Evolutionary conservation across 2,113 vertebrate species (phyloP), one percentile per base, ranked within the genome.

Genomic region (Nothobranchius kuhntae): DNA sequence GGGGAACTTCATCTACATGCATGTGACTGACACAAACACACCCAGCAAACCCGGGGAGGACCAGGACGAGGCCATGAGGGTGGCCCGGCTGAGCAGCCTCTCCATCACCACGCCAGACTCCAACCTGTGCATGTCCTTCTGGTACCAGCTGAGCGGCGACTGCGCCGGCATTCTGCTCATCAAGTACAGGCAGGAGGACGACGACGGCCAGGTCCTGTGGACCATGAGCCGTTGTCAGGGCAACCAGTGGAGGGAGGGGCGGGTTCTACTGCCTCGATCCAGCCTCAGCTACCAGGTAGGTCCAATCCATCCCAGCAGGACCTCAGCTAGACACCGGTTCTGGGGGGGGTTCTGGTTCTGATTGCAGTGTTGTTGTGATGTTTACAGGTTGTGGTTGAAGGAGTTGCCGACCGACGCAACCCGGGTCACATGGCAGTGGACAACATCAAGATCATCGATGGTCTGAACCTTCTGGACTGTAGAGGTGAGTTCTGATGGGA

Each of bases 101-200:
- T 75, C 93, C 44, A 90, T 98, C 58, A 92, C 89, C 7, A 91
- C 93, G 0, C 89, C 92, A 30, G 93, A 91, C 69, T 82, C 91
- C 0, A 92, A 94, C 45, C 93, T 96, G 76, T 99, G 97, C 86
- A 92, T 99, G 93, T 96, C 96, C 2, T 99, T 99, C 92, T 98
- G 97, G 96, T 99, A 98, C 60, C 95, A 95, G 83, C 94, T 96
- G 92, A 87, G 88, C 0, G 94, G 94, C 0, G 90, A 93, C 0
- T 94, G 94, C 0, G 90, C 91, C 0, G 95, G 94, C 48, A 91
- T 92, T 0, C 92, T 99, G 12, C 89, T 90, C 77, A 93, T 99
- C 89, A 95, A 91, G n/a, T 93, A 95, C 66, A 89, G 87, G 61
- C 93, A 86, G 85, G 92, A 93, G 36, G 89, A 68, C 13, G 91